Evolutionary conservation across 2,797 vertebrate genomes (phyloP).

Genomic region (Pantherophis alleghaniensis): DNA sequence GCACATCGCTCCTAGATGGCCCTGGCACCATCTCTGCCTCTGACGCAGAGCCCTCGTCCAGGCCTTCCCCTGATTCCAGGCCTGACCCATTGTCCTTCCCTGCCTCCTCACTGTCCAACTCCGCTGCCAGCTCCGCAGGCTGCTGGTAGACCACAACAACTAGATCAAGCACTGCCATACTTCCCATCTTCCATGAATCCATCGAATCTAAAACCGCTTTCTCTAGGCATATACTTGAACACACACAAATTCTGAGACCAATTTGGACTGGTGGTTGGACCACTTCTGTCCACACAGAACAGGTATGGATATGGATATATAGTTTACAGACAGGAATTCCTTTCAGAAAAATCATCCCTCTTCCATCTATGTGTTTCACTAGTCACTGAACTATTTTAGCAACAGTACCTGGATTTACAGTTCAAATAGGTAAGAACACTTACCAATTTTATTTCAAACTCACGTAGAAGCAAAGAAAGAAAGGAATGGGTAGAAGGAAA

Average conservation of each 20-base stretch:
- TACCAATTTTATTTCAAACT: background rate
- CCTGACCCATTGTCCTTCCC: too few relatives aligned
- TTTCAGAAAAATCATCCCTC: background rate
- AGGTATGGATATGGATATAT: background rate
- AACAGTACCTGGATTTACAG: background rate
- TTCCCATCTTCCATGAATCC: background rate
- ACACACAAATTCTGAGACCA: background rate
- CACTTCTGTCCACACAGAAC: background rate
- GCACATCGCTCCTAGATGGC: too few relatives aligned
- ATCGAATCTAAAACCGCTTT: background rate
- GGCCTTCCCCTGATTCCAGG: too few relatives aligned
- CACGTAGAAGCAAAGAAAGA: background rate
- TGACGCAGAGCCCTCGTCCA: too few relatives aligned
- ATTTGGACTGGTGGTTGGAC: background rate
- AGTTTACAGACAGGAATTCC: background rate
- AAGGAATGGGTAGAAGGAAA: background rate
- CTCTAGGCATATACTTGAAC: background rate
- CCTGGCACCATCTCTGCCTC: too few relatives aligned
- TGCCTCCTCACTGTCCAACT: too few relatives aligned
- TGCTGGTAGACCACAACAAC: too few relatives aligned
- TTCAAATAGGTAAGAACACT: background rate
- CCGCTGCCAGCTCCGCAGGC: too few relatives aligned
- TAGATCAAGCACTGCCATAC: background rate
- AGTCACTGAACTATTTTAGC: background rate
- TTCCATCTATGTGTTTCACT: background rate